phyloP scores from a whole-genome alignment of 1,140 invertebrate species.

The Tetragnatha versicolor region DNA sequence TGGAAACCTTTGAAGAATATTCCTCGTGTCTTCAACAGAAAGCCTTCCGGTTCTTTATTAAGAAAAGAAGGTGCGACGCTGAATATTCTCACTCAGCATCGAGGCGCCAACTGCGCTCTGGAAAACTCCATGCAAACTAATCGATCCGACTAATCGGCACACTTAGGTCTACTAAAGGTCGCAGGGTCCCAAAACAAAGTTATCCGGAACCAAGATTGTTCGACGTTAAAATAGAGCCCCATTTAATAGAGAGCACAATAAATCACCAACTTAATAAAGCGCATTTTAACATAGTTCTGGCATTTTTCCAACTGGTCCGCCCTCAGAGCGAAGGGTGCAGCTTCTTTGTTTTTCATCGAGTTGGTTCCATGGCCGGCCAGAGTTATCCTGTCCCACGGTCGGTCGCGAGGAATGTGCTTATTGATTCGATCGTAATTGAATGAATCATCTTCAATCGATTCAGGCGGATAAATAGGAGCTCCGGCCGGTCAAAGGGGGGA shows the following conservation, averaged over 20 bases:
- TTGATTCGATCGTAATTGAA: too few species aligned
- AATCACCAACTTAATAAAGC: slow-evolving; percentile 48
- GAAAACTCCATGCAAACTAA: neutral
- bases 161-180: slow-evolving; percentile 7
- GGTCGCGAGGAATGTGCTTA: too few species aligned
- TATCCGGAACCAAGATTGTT: slow-evolving; percentile 36
- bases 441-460: too few species aligned
- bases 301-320: slow-evolving; percentile 46
- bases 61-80: too few species aligned
- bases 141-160: neutral
- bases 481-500: too few species aligned
- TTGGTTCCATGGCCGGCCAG: neutral
- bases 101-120: too few species aligned
- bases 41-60: too few species aligned
- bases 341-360: neutral
- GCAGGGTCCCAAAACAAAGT: slow-evolving; percentile 29
- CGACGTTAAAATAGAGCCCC: slow-evolving; percentile 45
- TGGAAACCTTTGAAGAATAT: too few species aligned
- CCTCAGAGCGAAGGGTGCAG: neutral
- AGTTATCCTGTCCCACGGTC: neutral
- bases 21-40: too few species aligned
- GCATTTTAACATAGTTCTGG: slow-evolving; percentile 47
- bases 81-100: too few species aligned
- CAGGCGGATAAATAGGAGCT: too few species aligned
- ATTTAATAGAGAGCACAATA: slow-evolving; percentile 48